Percentiles rank a stretch among this genome's conserved stretches.
Conservation (phyloP, 2,888 invertebrate genomes). For the Conchocele bisecta region DNA sequence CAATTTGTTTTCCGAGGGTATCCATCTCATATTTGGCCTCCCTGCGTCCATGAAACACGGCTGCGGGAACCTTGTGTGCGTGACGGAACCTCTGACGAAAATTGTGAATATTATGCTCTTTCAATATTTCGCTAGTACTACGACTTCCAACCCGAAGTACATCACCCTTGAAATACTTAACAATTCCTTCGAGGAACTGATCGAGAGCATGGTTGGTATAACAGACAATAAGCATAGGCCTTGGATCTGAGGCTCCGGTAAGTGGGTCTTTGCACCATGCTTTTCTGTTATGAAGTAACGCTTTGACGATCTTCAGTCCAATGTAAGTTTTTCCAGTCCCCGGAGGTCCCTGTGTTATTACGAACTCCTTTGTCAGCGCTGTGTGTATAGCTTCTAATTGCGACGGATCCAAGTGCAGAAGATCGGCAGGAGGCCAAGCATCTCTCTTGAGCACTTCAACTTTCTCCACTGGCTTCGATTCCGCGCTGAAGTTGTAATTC, state of each 20-base stretch:
- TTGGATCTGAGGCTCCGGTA: conserved; percentile 53
- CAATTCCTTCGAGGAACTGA: conserved; percentile 82
- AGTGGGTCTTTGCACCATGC: conserved; percentile 78
- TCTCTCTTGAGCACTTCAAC: conserved; percentile 21
- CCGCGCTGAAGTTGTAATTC: conserved; percentile 32
- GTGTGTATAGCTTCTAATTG: conserved; percentile 75
- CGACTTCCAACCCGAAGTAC: conserved; percentile 78
- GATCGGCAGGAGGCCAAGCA: conserved; percentile 58
- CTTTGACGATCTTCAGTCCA: conserved; percentile 88
- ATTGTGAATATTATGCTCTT: conserved; percentile 54
- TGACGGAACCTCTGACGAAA: conserved; percentile 47
- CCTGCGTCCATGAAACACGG: conserved; percentile 39
- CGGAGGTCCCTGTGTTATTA: conserved; percentile 87
- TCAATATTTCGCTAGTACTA: conserved; percentile 70
- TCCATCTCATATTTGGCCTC: conserved; percentile 59
- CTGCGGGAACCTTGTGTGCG: conserved; percentile 39
- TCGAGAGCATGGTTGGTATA: conserved; percentile 83
- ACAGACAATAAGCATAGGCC: conserved; percentile 81
- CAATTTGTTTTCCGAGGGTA: conserved; percentile 54
- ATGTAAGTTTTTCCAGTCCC: conserved; percentile 94
- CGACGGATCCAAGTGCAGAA: conserved; percentile 75
- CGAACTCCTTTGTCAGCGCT: conserved; percentile 77
- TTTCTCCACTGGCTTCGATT: conserved; percentile 35
- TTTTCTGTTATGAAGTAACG: conserved; percentile 86
- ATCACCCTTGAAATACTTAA: conserved; percentile 65